These are phyloP conservation scores for Lathamus discolor DNA, from an alignment of 2,113 vertebrate genomes.

Conservation along the genomic window DNA sequence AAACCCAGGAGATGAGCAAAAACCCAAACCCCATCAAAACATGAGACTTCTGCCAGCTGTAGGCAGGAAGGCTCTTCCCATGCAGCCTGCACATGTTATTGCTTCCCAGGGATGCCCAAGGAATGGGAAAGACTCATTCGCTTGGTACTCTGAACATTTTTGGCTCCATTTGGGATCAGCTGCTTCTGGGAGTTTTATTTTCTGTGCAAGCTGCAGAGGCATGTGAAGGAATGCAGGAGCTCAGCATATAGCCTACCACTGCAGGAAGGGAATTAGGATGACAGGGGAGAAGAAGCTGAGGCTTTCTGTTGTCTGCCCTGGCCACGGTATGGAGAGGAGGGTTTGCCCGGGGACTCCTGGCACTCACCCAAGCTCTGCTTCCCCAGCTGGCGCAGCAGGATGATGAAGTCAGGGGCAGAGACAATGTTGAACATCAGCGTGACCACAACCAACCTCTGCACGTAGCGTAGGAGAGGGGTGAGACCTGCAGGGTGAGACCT, in stretches of 20 bases:
- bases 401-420: rapidly evolving
- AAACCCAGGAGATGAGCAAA: background rate
- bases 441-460: rapidly evolving
- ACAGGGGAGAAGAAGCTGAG: background rate
- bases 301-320: background rate
- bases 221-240: background rate
- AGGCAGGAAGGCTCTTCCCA: background rate
- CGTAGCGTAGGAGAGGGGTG: background rate
- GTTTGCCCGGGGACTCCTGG: background rate
- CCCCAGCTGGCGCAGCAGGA: background rate
- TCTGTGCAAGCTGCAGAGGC: background rate
- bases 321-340: background rate
- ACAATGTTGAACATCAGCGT: rapidly evolving
- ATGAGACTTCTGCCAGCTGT: background rate
- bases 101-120: background rate
- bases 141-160: background rate
- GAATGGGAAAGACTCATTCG: rapidly evolving
- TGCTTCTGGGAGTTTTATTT: background rate
- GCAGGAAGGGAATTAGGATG: rapidly evolving
- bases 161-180: background rate
- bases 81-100: background rate
- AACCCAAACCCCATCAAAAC: too few species aligned
- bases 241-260: background rate
- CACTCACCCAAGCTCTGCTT: background rate
- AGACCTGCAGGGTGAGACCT: slow-evolving; percentile 19